Evolutionary conservation across 1,140 invertebrate genomes (phyloP), one percentile per base, ranked within the genome.

Genomic region (Macrobrachium nipponense): DNA sequence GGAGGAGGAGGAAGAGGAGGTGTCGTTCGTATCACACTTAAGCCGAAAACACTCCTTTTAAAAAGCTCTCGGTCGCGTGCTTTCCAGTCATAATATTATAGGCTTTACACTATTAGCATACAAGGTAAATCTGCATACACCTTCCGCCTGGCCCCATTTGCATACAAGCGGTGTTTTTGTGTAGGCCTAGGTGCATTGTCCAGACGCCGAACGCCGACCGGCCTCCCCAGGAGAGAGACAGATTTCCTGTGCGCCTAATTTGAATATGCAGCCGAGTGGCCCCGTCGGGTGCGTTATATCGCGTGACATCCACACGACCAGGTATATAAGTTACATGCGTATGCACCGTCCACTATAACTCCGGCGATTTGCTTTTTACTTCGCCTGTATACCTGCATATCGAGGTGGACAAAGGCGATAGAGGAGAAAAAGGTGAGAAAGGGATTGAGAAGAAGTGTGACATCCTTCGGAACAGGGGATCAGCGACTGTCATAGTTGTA

Each of bases 101-200:
- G 86, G 86, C 86, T 83, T 83, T 83, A 66, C 58, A 23, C 77
- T 62, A 86, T 86, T 86, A 86, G 83, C 78, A 66, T 86, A 79
- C 83, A 86, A 43, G 44, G 66, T 73, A 70, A 36, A 87, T 87
- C 81, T 87, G 81, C 86, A 87, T 87, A 87, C 76, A 87, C 79
- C 60, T 58, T 51, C 61, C 80, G 44, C 61, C 59, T 6, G 12
- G 12, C 15, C 59, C 77, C 76, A 87, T 87, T 87, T 87, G 86
- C 86, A 87, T 87, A 87, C 86, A 87, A 78, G 80, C 83, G 61
- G 77, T n/a, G 51, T 12, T 51, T 51, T 36, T 36, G 27, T 51
- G 80, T 80, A 82, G 81, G 80, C 80, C 81, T 83, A 87, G 76
- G 86, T 87, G 86, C 86, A 87, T 87, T 87, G 80, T 87, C 51